Conservation (phyloP, 2,113 vertebrate genomes). For the Cinclus cinclus region DNA sequence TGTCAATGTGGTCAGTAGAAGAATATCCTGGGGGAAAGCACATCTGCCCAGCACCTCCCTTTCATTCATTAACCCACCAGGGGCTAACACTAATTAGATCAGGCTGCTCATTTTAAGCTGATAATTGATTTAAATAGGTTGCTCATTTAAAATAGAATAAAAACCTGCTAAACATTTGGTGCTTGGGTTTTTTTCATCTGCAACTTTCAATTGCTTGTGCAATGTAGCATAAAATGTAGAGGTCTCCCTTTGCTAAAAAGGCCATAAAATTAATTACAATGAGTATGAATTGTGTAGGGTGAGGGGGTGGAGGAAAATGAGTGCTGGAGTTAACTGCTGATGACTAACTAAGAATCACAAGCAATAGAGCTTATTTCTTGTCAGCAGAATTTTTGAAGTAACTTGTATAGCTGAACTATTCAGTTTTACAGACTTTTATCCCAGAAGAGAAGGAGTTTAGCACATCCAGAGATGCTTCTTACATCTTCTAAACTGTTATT, state of each 20-base stretch:
- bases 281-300: slow-evolving; percentile 72
- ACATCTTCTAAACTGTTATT: neutral
- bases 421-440: neutral
- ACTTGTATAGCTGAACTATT: neutral
- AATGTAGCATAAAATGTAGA: slow-evolving; percentile 86
- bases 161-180: slow-evolving; percentile 87
- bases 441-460: neutral
- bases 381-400: neutral
- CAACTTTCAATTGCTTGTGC: slow-evolving; percentile 89
- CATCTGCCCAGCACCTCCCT: slow-evolving; percentile 76
- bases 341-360: slow-evolving; percentile 63
- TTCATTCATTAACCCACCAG: slow-evolving; percentile 82
- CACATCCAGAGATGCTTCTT: neutral
- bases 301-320: slow-evolving; percentile 42
- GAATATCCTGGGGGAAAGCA: slow-evolving; percentile 73
- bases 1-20: slow-evolving; percentile 78
- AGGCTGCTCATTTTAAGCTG: slow-evolving; percentile 82
- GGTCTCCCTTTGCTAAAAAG: slow-evolving; percentile 80
- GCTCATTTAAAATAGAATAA: slow-evolving; percentile 85
- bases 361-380: slow-evolving; percentile 8
- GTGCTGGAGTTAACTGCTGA: slow-evolving; percentile 65
- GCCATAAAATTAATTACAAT: slow-evolving; percentile 86
- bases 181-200: slow-evolving; percentile 80
- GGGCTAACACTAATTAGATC: slow-evolving; percentile 85
- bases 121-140: slow-evolving; percentile 89